Conservation (phyloP, 2,888 invertebrate species). For the Plagiodera versicolora region DNA sequence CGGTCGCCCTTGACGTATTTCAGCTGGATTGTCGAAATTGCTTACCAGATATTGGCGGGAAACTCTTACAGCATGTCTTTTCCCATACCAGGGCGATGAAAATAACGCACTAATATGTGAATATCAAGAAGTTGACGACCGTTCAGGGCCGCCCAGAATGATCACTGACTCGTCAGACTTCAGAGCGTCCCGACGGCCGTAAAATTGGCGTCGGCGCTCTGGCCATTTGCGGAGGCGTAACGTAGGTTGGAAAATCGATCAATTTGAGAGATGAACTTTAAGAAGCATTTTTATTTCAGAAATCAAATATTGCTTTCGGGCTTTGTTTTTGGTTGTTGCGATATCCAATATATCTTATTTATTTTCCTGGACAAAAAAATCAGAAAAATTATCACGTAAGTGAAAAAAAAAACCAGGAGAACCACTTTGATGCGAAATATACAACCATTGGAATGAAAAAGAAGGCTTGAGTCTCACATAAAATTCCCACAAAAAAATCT, state of each 20-base stretch:
- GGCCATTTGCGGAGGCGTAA: conserved; percentile 45
- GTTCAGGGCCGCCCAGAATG: conserved; percentile 10
- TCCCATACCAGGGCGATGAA: background rate
- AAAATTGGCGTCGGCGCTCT: conserved; percentile 8
- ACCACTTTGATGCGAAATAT: no score
- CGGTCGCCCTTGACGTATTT: background rate
- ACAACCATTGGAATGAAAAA: no score
- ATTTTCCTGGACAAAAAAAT: no score
- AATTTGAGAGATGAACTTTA: background rate
- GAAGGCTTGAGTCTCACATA: no score
- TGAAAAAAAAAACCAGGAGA: no score
- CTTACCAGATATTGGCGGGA: conserved; percentile 24
- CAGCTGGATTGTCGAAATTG: conserved; percentile 11
- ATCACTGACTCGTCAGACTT: conserved; percentile 4
- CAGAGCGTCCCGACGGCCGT: background rate
- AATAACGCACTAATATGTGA: background rate
- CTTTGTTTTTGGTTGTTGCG: no score
- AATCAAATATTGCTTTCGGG: background rate
- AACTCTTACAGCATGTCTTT: conserved; percentile 43
- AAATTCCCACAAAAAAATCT: no score
- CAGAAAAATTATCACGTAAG: no score
- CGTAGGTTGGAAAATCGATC: conserved; percentile 50
- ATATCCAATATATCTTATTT: no score
- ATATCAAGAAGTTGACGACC: background rate
- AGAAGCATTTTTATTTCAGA: background rate